Evolutionary conservation across 2,797 vertebrate species (phyloP), one percentile per base, ranked within the genome.

Genomic region (Setipinna tenuifilis): DNA sequence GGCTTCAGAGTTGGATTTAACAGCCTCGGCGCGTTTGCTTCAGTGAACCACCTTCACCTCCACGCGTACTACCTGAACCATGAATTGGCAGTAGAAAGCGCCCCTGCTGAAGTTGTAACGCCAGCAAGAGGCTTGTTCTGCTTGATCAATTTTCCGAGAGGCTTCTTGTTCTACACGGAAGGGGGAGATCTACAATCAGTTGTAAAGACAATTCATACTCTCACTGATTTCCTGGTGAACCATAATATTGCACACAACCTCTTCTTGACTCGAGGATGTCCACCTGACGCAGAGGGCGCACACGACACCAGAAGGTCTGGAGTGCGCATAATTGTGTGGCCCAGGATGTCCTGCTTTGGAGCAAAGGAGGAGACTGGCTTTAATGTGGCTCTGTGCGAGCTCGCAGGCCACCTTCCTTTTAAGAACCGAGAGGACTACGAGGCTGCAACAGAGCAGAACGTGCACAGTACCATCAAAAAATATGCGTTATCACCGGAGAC

Each of bases 1-100:
- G 95, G 95, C n/a, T 98, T 97, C 90, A 93, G 96, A 0, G 93
- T 98, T 0, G 98, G 98, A 0, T 99, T 99, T 90, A 99, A 99
- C 92, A 97, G 98, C 86, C 95, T 99, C 0, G 97, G 97, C 0
- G 98, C 93, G 0, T 95, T 96, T 89, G 98, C 98, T 12, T 99
- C 98, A 0, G 96, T 99, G 83, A 99, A 99, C 92, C 98, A 98
- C 87, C 92, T 98, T 12, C 98, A 99, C 85, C 92, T 99, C 0
- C 98, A 99, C 12, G 96, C 95, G 6, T 97, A 97, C 86, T 99
- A 98, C 91, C 88, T 99, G 84, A 54, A 91, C 11, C 91, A 92
- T 5, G 86, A 94, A 75, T 93, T 99, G 59, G 93, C 88, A 0
- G 89, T 98, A 23, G 97, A 99, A 89, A 90, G 91, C 0, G 90